Conservation (phyloP, 2,113 vertebrate species). For the Hemicordylus capensis region DNA sequence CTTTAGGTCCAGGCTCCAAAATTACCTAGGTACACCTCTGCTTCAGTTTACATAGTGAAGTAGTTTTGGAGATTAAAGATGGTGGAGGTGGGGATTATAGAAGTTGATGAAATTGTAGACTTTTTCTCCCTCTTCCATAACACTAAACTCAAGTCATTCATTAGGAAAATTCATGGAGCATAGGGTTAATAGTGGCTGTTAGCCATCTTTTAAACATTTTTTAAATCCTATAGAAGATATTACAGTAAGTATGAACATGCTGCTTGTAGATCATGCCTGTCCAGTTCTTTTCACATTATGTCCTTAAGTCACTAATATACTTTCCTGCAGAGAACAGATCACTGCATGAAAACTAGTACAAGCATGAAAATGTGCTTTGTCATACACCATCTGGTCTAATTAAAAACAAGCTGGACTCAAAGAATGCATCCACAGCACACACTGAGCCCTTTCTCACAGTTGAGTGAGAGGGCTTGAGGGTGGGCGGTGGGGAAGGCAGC, state of each 20-base stretch:
- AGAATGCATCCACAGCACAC: neutral
- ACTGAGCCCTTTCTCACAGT: neutral
- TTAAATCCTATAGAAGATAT: neutral
- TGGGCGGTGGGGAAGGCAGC: too few relatives aligned
- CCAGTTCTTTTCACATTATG: neutral
- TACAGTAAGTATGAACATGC: neutral
- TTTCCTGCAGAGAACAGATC: neutral
- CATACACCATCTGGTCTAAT: slow-evolving; percentile 14
- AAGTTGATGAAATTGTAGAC: too few relatives aligned
- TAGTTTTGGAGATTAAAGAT: neutral
- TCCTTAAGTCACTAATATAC: neutral
- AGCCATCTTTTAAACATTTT: neutral
- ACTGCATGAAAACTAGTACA: neutral
- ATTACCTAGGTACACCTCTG: neutral
- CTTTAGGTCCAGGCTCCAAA: neutral
- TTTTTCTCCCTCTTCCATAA: neutral
- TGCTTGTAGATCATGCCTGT: neutral
- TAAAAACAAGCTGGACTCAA: neutral
- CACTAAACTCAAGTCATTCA: neutral
- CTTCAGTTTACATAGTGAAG: neutral
- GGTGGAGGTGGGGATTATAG: neutral
- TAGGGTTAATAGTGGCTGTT: neutral
- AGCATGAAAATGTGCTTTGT: slow-evolving; percentile 9
- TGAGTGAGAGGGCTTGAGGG: too few relatives aligned
- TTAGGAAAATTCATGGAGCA: neutral